Conservation (phyloP, 2,797 vertebrate genomes). For the Acrossocheilus fasciatus region DNA sequence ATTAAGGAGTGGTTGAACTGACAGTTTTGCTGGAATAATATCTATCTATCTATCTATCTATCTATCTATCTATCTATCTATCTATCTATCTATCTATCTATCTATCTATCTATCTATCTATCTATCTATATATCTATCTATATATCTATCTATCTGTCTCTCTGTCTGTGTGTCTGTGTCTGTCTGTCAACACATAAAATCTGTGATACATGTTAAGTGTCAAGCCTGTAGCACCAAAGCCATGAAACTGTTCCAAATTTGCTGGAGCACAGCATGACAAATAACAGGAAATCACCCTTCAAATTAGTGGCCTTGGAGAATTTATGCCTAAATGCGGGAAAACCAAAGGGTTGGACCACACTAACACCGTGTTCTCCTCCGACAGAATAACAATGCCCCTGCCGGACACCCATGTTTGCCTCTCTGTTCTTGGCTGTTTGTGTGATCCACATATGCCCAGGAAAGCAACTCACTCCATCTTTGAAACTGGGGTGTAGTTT, state of each 20-base stretch:
- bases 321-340: conserved; percentile 10
- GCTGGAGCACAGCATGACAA: conserved; percentile 22
- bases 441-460: not conserved
- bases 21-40: not conserved
- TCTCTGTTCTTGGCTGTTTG: conserved; percentile 28
- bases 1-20: not conserved
- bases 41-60: not conserved
- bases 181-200: not conserved
- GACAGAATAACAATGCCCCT: conserved; percentile 22
- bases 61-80: not conserved
- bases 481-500: conserved; percentile 23
- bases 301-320: conserved; percentile 18
- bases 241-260: not conserved
- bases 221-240: not conserved
- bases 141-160: not conserved
- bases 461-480: conserved; percentile 33
- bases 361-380: conserved; percentile 21
- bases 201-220: not conserved
- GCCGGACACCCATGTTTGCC: not conserved
- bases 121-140: not conserved
- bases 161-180: not conserved
- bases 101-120: not conserved
- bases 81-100: not conserved
- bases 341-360: not conserved
- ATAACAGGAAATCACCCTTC: conserved; percentile 35